Conservation (phyloP, 2,888 invertebrate species). For the Spilarctia lutea region DNA sequence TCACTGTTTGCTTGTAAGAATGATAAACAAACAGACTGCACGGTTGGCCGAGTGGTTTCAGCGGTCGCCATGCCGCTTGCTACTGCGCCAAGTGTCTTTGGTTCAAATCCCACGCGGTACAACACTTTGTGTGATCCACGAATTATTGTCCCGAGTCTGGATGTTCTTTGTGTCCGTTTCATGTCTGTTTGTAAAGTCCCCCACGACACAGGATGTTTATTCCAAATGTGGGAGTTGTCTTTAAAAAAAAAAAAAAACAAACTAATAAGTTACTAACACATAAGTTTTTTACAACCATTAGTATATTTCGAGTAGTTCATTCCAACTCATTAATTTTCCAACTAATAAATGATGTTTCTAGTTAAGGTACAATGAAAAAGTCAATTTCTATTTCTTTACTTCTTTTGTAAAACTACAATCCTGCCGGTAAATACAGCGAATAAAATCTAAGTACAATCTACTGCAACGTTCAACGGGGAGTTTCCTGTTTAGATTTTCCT, state of each 20-base stretch:
- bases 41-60: too few relatives aligned
- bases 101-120: too few relatives aligned
- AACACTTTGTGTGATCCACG: too few relatives aligned
- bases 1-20: neutral
- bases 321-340: neutral
- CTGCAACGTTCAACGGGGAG: neutral
- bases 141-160: too few relatives aligned
- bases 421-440: neutral
- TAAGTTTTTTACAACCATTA: neutral
- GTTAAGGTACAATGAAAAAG: neutral
- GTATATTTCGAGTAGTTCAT: neutral
- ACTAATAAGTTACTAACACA: neutral
- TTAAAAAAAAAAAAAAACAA: too few relatives aligned
- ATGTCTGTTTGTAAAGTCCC: too few relatives aligned
- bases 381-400: neutral
- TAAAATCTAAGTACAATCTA: neutral
- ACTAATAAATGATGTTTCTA: neutral
- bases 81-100: too few relatives aligned
- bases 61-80: too few relatives aligned
- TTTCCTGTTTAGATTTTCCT: neutral
- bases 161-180: too few relatives aligned
- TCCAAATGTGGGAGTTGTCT: too few relatives aligned
- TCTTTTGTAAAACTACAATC: neutral
- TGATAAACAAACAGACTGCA: too few relatives aligned
- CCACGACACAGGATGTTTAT: too few relatives aligned